Evolutionary conservation across 2,888 invertebrate species (phyloP), one percentile per base, ranked within the genome.

Genomic region (Chironomus riparius): DNA sequence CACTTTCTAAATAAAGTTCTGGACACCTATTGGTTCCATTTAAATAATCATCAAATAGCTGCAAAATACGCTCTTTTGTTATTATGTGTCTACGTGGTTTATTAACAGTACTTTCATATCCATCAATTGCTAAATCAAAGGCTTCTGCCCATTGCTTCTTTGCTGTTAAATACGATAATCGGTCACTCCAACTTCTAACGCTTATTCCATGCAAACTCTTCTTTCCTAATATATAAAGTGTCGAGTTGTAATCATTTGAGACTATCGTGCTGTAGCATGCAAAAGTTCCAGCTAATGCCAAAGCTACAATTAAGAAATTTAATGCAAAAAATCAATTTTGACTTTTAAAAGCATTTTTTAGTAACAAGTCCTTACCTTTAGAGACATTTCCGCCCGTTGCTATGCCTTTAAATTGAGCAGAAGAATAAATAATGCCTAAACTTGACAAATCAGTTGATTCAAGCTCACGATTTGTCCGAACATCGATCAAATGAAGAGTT

Each of bases 331-430:
- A 3, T 24, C 2, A 24, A 3, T 24, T 24, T n/a, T n/a, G 24
- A 4, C 2, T 4, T 28, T 28, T 28, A 4, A 4, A 28, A 28
- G 4, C 28, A 28, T 28, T 28, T 28, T 4, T 28, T 3, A 24
- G 48, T 12, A 10, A 12, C 13, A 15, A 56, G 4, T 18, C 4
- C 2, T 50, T 50, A 56, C 56, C 56, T 56, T 56, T 56, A 77
- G 93, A 87, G 79, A 91, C 98, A 81, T 96, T 95, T 0, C 98
- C 97, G 5, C 98, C 98, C 0, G 98, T 98, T 77, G 97, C 96
- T 61, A 97, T 86, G 0, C 93, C 98, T 86, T 96, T 89, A 80
- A 91, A 93, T 81, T 83, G 94, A 65, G 94, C 93, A 47, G 94
- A 93, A 68, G 92, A 91, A 81, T 95, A 95, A 0, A 95, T 93